Conservation (phyloP, 2,888 invertebrate species). For the Tortrix viridana region DNA sequence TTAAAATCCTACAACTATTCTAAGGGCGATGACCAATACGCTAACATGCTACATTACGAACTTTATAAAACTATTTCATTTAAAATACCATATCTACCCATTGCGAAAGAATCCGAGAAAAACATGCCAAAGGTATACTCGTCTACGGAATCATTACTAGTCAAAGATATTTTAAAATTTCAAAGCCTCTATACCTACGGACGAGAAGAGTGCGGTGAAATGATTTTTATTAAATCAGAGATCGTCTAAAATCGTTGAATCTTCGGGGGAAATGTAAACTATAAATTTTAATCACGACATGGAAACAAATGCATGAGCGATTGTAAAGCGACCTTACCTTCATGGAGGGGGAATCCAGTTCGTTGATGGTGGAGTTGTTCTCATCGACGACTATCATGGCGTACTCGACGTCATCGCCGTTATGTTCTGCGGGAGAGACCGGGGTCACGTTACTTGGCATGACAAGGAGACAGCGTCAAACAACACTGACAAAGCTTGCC, state of each 20-base stretch:
- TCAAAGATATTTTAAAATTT: slow-evolving; percentile 13
- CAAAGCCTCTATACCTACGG: slow-evolving; percentile 25
- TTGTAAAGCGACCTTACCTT: slow-evolving; percentile 85
- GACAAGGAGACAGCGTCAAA: slow-evolving; percentile 43
- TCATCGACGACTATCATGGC: slow-evolving; percentile 96
- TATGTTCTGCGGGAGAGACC: slow-evolving; percentile 68
- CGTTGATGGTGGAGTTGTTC: slow-evolving; percentile 92
- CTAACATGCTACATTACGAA: slow-evolving; percentile 41
- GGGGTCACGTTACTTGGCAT: slow-evolving; percentile 19
- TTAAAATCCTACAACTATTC: slow-evolving; percentile 42
- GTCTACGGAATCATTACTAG: slow-evolving; percentile 22
- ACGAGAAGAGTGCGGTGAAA: slow-evolving; percentile 33
- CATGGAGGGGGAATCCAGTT: slow-evolving; percentile 93
- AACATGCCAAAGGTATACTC: slow-evolving; percentile 47
- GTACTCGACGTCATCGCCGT: slow-evolving; percentile 92
- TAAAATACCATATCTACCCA: slow-evolving; percentile 32
- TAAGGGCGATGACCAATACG: slow-evolving; percentile 43
- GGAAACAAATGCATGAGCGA: slow-evolving; percentile 29
- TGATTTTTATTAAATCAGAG: slow-evolving; percentile 11
- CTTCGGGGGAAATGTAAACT: slow-evolving; percentile 9
- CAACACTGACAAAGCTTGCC: slow-evolving; percentile 74
- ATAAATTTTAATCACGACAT: slow-evolving; percentile 18
- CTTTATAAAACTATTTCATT: slow-evolving; percentile 30
- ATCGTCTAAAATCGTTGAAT: slow-evolving; percentile 21
- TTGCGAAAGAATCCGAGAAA: slow-evolving; percentile 41